Conservation (phyloP, 2,797 vertebrate genomes). For the Acanthurus tractus region DNA sequence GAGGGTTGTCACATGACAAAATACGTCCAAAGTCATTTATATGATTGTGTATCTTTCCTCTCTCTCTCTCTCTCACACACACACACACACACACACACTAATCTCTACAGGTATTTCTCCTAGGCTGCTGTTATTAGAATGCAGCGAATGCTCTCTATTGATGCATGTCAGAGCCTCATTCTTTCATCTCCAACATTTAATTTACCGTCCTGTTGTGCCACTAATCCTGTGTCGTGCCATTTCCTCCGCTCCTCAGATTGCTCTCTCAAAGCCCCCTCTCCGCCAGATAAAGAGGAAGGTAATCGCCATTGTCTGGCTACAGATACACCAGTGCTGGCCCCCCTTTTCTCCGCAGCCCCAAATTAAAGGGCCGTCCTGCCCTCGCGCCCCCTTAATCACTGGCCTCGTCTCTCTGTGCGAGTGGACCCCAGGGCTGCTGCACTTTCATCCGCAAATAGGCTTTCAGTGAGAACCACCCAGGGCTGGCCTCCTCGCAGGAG, state of each 20-base stretch:
- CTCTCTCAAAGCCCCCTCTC: conserved; percentile 96
- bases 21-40: conserved; percentile 80
- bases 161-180: conserved; percentile 92
- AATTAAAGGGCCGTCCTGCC: conserved; percentile 90
- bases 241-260: conserved; percentile 98
- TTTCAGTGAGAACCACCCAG: conserved; percentile 82
- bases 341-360: conserved; percentile 88
- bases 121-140: conserved; percentile 88
- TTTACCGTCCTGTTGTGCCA: conserved; percentile 95
- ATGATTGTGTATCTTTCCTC: conserved; percentile 78
- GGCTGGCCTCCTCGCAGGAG: conserved; percentile 75
- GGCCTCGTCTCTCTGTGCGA: conserved; percentile 85
- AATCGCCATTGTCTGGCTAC: conserved; percentile 96
- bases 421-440: conserved; percentile 86
- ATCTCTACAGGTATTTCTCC: conserved; percentile 92
- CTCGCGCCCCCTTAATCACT: conserved; percentile 89
- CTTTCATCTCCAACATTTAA: conserved; percentile 98
- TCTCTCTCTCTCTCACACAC: conserved; percentile 43
- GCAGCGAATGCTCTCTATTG: conserved; percentile 89
- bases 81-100: conserved; percentile 72
- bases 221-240: conserved; percentile 99
- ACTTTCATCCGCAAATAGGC: conserved; percentile 89
- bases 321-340: conserved; percentile 92
- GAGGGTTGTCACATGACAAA: conserved; percentile 73
- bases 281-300: conserved; percentile 98